Evolutionary conservation across 2,113 vertebrate species (phyloP).

Genomic region (Talpa occidentalis): DNA sequence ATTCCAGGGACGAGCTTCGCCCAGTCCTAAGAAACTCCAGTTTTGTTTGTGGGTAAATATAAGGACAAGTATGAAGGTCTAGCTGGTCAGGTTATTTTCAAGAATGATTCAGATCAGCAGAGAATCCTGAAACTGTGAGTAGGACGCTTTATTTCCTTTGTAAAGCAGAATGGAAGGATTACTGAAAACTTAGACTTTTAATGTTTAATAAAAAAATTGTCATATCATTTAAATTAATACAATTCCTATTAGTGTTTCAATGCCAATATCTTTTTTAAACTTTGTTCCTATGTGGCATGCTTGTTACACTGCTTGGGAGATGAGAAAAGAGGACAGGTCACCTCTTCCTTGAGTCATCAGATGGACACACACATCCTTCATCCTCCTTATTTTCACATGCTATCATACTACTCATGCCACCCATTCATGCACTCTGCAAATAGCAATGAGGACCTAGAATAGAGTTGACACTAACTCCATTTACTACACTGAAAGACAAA

Average conservation of each 20-base stretch:
- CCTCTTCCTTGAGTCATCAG: background rate
- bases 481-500: background rate
- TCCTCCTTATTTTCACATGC: background rate
- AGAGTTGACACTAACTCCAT: background rate
- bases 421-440: background rate
- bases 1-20: background rate
- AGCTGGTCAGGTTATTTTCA: background rate
- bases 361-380: background rate
- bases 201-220: background rate
- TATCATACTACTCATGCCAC: background rate
- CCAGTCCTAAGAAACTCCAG: background rate
- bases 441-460: background rate
- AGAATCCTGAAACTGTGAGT: background rate
- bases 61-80: background rate
- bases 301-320: background rate
- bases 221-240: background rate
- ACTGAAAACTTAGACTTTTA: slow-evolving; percentile 37
- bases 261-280: background rate
- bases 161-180: slow-evolving; percentile 11
- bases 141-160: background rate
- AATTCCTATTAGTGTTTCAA: background rate
- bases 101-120: background rate
- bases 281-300: background rate
- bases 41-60: background rate
- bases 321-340: background rate